These are phyloP conservation scores for Aspiorhynchus laticeps DNA, from an alignment of 2,113 vertebrate genomes.

Conservation along the genomic window DNA sequence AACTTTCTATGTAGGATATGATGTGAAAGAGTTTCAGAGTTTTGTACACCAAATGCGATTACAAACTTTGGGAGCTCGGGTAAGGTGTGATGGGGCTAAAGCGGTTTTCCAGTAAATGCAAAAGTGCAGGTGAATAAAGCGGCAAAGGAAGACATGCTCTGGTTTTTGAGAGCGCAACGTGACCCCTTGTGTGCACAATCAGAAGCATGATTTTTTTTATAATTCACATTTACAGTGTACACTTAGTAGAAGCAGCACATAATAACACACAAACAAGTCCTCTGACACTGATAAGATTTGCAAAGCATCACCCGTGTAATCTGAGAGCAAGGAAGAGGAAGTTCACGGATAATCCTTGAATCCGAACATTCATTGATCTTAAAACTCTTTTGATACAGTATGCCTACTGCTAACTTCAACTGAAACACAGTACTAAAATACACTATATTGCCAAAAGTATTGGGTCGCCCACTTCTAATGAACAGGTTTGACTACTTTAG, in stretches of 20 bases:
- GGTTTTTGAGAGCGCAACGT: constrained; percentile 43
- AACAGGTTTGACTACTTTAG: too few species aligned
- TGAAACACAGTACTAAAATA: constrained; percentile 13
- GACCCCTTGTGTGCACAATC: constrained; percentile 37
- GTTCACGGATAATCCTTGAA: constrained; percentile 45
- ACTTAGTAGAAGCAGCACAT: background rate
- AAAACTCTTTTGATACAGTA: constrained; percentile 46
- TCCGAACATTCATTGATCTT: constrained; percentile 36
- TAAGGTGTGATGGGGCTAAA: constrained; percentile 46
- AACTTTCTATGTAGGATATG: constrained; percentile 27
- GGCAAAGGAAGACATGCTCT: constrained; percentile 19
- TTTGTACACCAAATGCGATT: constrained; percentile 35
- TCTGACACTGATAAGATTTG: constrained; percentile 49
- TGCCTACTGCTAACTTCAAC: constrained; percentile 20
- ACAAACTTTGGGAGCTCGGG: constrained; percentile 3
- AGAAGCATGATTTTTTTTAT: constrained; percentile 20
- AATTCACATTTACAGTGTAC: constrained; percentile 41
- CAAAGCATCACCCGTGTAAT: constrained; percentile 66
- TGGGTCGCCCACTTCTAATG: too few species aligned
- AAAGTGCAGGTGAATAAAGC: constrained; percentile 35
- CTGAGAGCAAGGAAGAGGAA: constrained; percentile 48
- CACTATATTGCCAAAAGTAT: too few species aligned
- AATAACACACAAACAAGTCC: constrained; percentile 52
- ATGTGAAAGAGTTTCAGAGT: constrained; percentile 14
- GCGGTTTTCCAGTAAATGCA: constrained; percentile 32